Percentiles rank a stretch among this genome's conserved stretches.
phyloP scores from a whole-genome alignment of 2,888 invertebrate genomes.

The Cheilosia vulpina region DNA sequence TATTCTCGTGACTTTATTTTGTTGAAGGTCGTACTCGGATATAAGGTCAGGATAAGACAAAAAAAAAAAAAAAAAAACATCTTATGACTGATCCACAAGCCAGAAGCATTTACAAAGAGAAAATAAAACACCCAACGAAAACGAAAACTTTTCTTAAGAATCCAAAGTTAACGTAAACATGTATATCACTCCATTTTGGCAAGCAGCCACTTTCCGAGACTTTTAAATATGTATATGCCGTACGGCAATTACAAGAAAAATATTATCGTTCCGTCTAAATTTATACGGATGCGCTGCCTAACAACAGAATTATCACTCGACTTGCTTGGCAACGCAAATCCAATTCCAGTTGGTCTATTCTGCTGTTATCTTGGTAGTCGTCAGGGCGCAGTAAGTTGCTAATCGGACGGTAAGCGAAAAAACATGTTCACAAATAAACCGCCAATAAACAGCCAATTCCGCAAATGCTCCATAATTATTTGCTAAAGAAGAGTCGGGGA shows the following conservation, averaged over 20 bases:
- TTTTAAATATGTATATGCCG: not conserved
- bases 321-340: not conserved
- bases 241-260: not conserved
- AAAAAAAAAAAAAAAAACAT: not conserved
- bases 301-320: not conserved
- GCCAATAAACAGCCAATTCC: not conserved
- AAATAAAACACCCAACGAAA: not conserved
- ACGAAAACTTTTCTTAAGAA: not conserved
- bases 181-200: constrained; percentile 1
- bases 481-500: not conserved
- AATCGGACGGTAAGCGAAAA: not conserved
- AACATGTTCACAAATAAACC: not conserved
- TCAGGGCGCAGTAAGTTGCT: not conserved
- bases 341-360: not conserved
- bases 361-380: not conserved
- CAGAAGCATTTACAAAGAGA: not conserved
- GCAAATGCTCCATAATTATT: not conserved
- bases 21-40: not conserved
- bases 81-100: constrained; percentile 4
- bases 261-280: not conserved
- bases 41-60: not conserved
- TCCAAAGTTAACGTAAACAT: not conserved
- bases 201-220: constrained; percentile 2
- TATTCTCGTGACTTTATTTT: constrained; percentile 1
- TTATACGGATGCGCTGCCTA: not conserved